Conservation (phyloP, 2,888 invertebrate species). For the Cepaea hortensis region DNA sequence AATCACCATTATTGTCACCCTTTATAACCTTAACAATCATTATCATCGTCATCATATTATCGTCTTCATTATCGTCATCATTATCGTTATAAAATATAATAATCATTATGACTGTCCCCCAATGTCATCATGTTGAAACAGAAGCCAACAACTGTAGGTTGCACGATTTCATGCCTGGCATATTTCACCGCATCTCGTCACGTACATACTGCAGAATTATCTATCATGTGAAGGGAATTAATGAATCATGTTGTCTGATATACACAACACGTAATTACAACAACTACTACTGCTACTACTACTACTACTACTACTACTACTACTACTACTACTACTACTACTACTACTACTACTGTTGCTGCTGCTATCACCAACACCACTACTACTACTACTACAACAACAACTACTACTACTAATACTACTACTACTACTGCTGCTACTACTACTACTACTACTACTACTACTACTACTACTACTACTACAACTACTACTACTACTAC, state of each 20-base stretch:
- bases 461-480: not conserved
- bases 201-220: no score
- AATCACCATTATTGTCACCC: not conserved
- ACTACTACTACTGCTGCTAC: not conserved
- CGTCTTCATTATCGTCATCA: not conserved
- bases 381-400: not conserved
- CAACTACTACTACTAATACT: not conserved
- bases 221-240: no score
- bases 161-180: no score
- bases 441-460: not conserved
- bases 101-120: no score
- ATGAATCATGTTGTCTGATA: no score
- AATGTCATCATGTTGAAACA: no score
- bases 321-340: not conserved
- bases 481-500: not conserved
- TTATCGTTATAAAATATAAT: no score
- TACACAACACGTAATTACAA: no score
- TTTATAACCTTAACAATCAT: not conserved
- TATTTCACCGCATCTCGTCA: no score
- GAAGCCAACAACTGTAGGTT: no score
- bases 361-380: not conserved
- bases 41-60: not conserved
- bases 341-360: not conserved
- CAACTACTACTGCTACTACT: not conserved
- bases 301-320: not conserved